Evolutionary conservation across 2,888 invertebrate species (phyloP).

Genomic region (Sphecodes monilicornis): DNA sequence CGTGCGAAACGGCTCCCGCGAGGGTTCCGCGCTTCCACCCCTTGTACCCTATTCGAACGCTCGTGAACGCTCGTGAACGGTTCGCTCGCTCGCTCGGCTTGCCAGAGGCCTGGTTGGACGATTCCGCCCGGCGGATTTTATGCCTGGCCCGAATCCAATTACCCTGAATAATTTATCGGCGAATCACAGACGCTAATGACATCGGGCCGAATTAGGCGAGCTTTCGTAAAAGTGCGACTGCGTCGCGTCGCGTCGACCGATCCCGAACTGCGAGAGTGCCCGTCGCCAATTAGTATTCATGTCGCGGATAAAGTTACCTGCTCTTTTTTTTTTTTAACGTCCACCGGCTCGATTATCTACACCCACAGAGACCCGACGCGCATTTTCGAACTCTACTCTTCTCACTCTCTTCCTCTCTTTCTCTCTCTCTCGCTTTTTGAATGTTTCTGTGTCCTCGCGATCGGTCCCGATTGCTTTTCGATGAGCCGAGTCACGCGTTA

Average conservation of each 20-base stretch:
- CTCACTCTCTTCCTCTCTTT: background rate
- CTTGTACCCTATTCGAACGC: background rate
- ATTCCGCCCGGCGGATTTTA: slow-evolving; percentile 73
- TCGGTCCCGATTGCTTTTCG: slow-evolving; percentile 35
- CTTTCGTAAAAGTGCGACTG: slow-evolving; percentile 65
- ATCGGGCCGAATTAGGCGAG: slow-evolving; percentile 70
- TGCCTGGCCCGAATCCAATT: slow-evolving; percentile 74
- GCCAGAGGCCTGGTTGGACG: slow-evolving; percentile 23
- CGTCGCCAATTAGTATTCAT: slow-evolving; percentile 59
- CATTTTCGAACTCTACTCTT: slow-evolving; percentile 13
- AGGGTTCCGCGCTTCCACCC: slow-evolving; percentile 38
- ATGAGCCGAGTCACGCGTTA: slow-evolving; percentile 19
- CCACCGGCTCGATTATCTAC: slow-evolving; percentile 38
- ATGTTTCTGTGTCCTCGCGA: slow-evolving; percentile 4
- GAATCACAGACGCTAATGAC: slow-evolving; percentile 77
- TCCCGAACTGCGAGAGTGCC: slow-evolving; percentile 1
- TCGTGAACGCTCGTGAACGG: background rate
- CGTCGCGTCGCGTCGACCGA: background rate
- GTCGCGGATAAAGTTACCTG: slow-evolving; percentile 50
- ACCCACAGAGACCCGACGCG: background rate
- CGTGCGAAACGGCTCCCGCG: slow-evolving; percentile 54
- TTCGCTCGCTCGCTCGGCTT: slow-evolving; percentile 1
- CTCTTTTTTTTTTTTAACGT: slow-evolving; percentile 34
- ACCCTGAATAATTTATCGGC: slow-evolving; percentile 77
- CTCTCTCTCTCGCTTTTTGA: background rate